phyloP scores from a whole-genome alignment of 2,113 vertebrate genomes.

The Strigops habroptila region DNA sequence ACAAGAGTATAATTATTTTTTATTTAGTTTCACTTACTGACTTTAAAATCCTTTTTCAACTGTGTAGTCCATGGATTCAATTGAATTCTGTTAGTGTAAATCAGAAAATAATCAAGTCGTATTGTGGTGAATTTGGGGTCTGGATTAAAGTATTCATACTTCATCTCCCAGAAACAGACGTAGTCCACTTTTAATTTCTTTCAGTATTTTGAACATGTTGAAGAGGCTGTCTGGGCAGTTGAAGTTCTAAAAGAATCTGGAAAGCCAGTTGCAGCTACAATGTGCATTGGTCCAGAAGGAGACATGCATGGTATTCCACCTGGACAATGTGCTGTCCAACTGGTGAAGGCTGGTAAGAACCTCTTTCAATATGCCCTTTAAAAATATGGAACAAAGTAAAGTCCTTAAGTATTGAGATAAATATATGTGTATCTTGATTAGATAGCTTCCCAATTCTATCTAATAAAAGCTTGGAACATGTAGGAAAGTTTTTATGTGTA shows the following conservation, averaged over 20 bases:
- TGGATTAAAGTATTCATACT: background rate
- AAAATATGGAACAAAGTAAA: background rate
- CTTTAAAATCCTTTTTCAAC: background rate
- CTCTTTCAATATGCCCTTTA: background rate
- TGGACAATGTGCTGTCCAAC: slow-evolving; percentile 88
- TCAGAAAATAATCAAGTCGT: background rate
- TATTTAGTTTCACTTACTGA: background rate
- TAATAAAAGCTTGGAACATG: background rate
- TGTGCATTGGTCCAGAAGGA: slow-evolving; percentile 94
- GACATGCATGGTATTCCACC: slow-evolving; percentile 87
- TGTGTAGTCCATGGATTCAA: background rate
- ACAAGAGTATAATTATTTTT: background rate
- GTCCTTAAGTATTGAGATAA: background rate
- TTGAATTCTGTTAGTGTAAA: background rate
- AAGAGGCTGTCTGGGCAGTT: slow-evolving; percentile 96
- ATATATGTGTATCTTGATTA: background rate
- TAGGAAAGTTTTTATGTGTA: background rate
- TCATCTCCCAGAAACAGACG: background rate
- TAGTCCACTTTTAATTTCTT: slow-evolving; percentile 9
- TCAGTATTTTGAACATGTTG: slow-evolving; percentile 97
- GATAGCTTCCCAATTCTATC: background rate
- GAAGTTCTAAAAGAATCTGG: slow-evolving; percentile 86
- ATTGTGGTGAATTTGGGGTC: background rate
- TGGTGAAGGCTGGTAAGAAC: slow-evolving; percentile 88
- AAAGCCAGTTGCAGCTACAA: slow-evolving; percentile 85